Evolutionary conservation across 2,888 invertebrate species (phyloP).

Genomic region (Coecobrya sp.): DNA sequence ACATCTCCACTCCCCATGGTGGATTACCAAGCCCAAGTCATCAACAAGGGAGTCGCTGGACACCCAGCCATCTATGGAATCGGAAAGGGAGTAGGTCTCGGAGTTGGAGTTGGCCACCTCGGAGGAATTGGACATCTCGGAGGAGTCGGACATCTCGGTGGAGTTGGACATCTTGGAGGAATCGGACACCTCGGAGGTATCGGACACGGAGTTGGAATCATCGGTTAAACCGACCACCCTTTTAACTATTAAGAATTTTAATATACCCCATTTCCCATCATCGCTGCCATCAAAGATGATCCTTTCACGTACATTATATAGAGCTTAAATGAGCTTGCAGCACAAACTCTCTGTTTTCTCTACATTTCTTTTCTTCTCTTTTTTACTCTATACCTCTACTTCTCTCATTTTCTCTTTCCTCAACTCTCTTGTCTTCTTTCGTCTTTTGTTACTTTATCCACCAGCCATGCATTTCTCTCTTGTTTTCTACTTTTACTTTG

Average conservation of each 20-base stretch:
- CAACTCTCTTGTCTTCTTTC: neutral
- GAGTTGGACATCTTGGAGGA: conserved; percentile 1
- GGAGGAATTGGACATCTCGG: neutral
- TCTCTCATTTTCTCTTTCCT: neutral
- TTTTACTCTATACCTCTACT: neutral
- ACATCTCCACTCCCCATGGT: conserved; percentile 55
- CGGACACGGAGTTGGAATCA: conserved; percentile 17
- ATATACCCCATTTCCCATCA: neutral
- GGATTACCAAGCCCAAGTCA: conserved; percentile 82
- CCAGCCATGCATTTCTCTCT: conserved; percentile 18
- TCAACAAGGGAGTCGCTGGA: conserved; percentile 80
- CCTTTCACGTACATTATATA: neutral
- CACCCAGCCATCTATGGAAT: conserved; percentile 67
- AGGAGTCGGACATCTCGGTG: neutral
- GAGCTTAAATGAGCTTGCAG: neutral
- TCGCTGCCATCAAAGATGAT: neutral
- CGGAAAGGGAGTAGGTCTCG: conserved; percentile 17
- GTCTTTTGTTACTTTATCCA: neutral
- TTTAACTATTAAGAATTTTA: neutral
- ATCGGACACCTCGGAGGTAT: conserved; percentile 1
- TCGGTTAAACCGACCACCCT: conserved; percentile 27
- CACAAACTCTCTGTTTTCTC: neutral
- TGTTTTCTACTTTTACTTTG: neutral
- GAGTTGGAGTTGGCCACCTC: neutral
- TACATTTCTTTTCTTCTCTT: conserved; percentile 4